Percentiles rank a stretch among this genome's conserved stretches.
Evolutionary conservation across 2,797 vertebrate genomes (phyloP).

Genomic region (Pogoniulus pusillus): DNA sequence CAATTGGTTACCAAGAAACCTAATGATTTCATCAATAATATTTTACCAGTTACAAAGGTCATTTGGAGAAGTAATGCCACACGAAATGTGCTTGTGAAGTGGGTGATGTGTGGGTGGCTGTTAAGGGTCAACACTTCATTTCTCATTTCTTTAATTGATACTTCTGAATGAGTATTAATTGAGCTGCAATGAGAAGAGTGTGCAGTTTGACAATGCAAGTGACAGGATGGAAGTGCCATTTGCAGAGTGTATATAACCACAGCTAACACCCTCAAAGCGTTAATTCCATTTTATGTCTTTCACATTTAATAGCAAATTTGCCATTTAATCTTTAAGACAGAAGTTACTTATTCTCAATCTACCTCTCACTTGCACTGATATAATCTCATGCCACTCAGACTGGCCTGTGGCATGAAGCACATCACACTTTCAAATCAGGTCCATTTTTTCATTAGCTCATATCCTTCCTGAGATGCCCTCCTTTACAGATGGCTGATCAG

Average conservation of each 20-base stretch:
- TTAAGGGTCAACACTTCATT: constrained; percentile 55
- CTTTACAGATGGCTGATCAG: constrained; percentile 93
- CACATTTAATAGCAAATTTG: constrained; percentile 78
- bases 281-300: constrained; percentile 76
- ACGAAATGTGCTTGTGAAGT: constrained; percentile 11
- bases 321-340: constrained; percentile 80
- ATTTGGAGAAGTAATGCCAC: constrained; percentile 54
- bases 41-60: constrained; percentile 67
- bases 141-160: constrained; percentile 56
- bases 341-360: constrained; percentile 80
- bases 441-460: constrained; percentile 90
- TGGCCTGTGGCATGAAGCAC: constrained; percentile 73
- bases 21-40: constrained; percentile 65
- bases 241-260: constrained; percentile 44
- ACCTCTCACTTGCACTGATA: constrained; percentile 63
- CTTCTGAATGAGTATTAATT: constrained; percentile 56
- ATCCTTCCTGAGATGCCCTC: constrained; percentile 85
- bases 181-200: constrained; percentile 52
- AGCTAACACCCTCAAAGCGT: constrained; percentile 60
- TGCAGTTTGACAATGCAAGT: constrained; percentile 51
- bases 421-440: constrained; percentile 84
- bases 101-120: constrained; percentile 37
- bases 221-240: constrained; percentile 48
- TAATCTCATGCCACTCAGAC: constrained; percentile 73
- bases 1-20: constrained; percentile 64